A percentile compares a stretch with the other conserved stretches of the same genome.
Conservation (phyloP, 2,888 invertebrate genomes). For the Zelleria hepariella region DNA sequence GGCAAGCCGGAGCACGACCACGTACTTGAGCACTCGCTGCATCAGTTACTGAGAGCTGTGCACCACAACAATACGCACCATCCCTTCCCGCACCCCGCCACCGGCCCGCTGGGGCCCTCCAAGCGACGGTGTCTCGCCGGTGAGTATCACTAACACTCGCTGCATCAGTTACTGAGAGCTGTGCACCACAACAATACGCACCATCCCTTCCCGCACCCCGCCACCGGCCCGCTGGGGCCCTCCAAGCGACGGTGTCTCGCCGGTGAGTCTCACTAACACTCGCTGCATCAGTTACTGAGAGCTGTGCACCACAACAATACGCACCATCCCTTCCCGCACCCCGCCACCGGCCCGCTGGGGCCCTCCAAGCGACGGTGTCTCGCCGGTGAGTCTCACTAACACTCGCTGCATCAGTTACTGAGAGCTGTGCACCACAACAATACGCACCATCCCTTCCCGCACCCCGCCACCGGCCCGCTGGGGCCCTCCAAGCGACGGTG, state of each 20-base stretch:
- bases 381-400: constrained; percentile 4
- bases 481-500: constrained; percentile 90
- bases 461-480: constrained; percentile 93
- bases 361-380: constrained; percentile 84
- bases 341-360: constrained; percentile 93
- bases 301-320: constrained; percentile 94
- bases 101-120: constrained; percentile 93
- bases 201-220: constrained; percentile 95
- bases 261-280: constrained; percentile 1
- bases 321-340: constrained; percentile 95
- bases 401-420: constrained; percentile 72
- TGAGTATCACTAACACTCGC: neutral
- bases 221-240: constrained; percentile 94
- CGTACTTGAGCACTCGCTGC: constrained; percentile 96
- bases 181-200: constrained; percentile 94
- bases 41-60: constrained; percentile 92
- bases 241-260: constrained; percentile 78
- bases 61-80: constrained; percentile 94
- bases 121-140: constrained; percentile 74
- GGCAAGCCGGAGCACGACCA: constrained; percentile 88
- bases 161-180: constrained; percentile 82
- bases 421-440: constrained; percentile 94
- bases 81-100: constrained; percentile 95
- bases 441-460: constrained; percentile 94
- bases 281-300: constrained; percentile 76